Evolutionary conservation across 2,797 vertebrate species (phyloP).

Genomic region (Peromyscus melanophrys): DNA sequence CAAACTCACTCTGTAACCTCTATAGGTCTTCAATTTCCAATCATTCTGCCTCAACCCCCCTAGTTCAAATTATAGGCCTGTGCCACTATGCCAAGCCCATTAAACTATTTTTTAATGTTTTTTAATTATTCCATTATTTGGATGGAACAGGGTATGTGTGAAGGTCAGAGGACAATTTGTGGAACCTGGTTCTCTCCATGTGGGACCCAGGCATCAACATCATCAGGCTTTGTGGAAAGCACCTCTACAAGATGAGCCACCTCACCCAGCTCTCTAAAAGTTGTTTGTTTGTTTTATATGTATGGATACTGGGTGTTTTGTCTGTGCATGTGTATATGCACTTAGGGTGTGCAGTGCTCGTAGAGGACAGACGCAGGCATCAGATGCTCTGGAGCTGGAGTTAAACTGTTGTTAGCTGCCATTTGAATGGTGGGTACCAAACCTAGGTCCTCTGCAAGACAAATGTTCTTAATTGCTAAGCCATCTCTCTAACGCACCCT

Average conservation of each 20-base stretch:
- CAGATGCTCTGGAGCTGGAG: neutral
- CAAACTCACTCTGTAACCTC: neutral
- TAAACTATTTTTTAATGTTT: constrained; percentile 6
- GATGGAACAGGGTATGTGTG: neutral
- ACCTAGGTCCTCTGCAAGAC: neutral
- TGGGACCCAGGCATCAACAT: neutral
- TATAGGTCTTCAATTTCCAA: neutral
- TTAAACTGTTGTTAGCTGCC: neutral
- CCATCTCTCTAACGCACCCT: neutral
- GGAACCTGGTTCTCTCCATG: neutral
- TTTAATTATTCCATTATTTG: neutral
- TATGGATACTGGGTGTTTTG: no score
- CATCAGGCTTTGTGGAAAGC: neutral
- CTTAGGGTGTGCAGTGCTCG: neutral
- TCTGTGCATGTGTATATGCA: neutral
- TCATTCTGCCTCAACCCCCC: neutral
- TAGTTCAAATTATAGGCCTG: neutral
- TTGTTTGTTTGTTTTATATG: neutral
- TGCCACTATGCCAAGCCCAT: neutral
- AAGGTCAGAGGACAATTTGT: neutral
- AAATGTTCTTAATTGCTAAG: neutral
- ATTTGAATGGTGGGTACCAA: neutral
- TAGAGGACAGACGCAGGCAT: neutral
- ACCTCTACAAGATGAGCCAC: neutral
- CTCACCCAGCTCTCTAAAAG: neutral